Base-by-base conservation (phyloP, 1,140 invertebrate genomes). In the Piezodorus guildinii region DNA sequence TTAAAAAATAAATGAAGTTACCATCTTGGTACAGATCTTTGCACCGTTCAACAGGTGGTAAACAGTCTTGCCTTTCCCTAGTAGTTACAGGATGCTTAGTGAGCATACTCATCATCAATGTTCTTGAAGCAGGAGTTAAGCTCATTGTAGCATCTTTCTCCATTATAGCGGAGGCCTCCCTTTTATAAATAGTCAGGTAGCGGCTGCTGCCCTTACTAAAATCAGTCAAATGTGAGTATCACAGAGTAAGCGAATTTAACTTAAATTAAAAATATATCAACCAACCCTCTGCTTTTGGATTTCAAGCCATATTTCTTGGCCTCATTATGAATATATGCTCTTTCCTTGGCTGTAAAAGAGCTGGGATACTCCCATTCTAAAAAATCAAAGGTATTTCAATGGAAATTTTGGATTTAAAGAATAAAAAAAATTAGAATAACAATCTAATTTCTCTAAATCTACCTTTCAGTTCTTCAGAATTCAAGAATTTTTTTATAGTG, bases 251-350 rank as follows among this genome's bases (percentile, higher is more conserved):
- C 6, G 23, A 45, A 12, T 19, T 19, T 23, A 34, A 6, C 16
- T 59, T 14, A 30, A 16, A 3, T 3, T 16, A n/a, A 2, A 6
- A 59, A 39, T 30, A 39, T 9, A 39, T n/a, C 14, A 34, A 61
- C 70, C 72, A 77, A 85, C 84, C 85, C 85, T 74, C 79, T 73
- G 68, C 83, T 86, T 75, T 87, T 87, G 0, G 87, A 87, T 70
- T 87, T 85, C 1, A 91, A 72, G 0, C 85, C 86, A 65, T 85
- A 73, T 65, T 81, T 75, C 6, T 71, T 73, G 3, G 80, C 83
- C 19, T 85, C 75, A 65, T 81, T 75, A 73, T 91, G 88, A 60
- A 91, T 81, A 71, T 88, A 90, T n/a, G 83, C 85, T 72, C 88
- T 77, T 71, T 91, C 87, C 67, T 82, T 80, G 2, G 84, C 80